Conservation (phyloP, 2,797 vertebrate species). For the Mormyrus hasselquistii region DNA sequence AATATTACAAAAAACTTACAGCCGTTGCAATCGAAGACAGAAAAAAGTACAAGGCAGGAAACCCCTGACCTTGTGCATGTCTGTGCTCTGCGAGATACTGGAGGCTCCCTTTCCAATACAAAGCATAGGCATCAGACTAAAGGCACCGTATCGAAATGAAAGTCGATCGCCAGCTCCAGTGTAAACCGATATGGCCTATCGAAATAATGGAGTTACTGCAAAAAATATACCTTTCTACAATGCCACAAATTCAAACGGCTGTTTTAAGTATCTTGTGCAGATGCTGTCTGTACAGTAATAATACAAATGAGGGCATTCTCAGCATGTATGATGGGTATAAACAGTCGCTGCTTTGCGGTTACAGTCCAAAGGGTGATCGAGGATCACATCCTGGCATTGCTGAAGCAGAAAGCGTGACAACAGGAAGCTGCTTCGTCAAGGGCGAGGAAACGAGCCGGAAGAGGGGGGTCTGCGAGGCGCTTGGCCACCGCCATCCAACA, state of each 20-base stretch:
- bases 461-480: background rate
- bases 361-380: constrained; percentile 90
- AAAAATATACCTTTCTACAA: background rate
- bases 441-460: background rate
- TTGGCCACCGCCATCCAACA: background rate
- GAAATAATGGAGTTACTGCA: background rate
- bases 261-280: background rate
- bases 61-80: background rate
- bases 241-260: background rate
- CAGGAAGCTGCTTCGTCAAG: background rate
- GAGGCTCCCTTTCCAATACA: background rate
- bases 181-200: background rate
- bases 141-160: background rate
- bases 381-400: constrained; percentile 82
- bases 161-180: background rate
- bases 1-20: background rate
- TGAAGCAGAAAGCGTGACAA: constrained; percentile 53
- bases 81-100: background rate
- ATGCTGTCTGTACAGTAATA: background rate
- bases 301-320: background rate
- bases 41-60: background rate
- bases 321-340: background rate
- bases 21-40: background rate
- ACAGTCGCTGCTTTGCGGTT: constrained; percentile 28
- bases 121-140: background rate